A percentile compares a stretch with the other conserved stretches of the same genome.
These are phyloP conservation scores for Homalodisca vitripennis DNA, from an alignment of 1,140 invertebrate species.

Conservation along the genomic window DNA sequence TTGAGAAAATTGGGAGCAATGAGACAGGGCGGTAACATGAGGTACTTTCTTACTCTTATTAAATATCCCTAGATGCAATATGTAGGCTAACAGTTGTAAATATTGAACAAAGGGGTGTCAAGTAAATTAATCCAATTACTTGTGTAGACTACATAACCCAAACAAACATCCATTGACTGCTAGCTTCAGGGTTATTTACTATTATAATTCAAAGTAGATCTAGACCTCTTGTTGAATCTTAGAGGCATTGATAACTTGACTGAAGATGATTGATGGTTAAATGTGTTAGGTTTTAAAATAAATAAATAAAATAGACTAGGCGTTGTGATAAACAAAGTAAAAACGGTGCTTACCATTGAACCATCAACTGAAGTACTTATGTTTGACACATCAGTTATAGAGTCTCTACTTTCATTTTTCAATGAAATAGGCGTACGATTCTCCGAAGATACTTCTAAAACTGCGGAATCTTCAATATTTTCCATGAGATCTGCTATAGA, in stretches of 20 bases:
- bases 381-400: constrained; percentile 28
- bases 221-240: background rate
- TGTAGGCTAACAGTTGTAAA: no score
- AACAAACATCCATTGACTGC: no score
- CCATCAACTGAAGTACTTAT: constrained; percentile 18
- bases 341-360: constrained; percentile 22
- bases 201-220: background rate
- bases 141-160: no score
- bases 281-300: background rate
- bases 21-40: no score
- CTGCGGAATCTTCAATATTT: constrained; percentile 12
- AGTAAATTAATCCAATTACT: no score
- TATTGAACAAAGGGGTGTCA: no score
- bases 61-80: no score
- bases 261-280: background rate
- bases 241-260: background rate
- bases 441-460: constrained; percentile 25
- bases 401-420: constrained; percentile 21
- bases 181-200: no score
- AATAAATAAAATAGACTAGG: background rate
- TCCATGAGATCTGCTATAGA: constrained; percentile 6
- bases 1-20: no score
- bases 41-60: no score
- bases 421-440: background rate
- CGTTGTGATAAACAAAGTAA: background rate